Evolutionary conservation across 1,140 invertebrate genomes (phyloP), one percentile per base, ranked within the genome.

Genomic region (Matsumurasca onukii): DNA sequence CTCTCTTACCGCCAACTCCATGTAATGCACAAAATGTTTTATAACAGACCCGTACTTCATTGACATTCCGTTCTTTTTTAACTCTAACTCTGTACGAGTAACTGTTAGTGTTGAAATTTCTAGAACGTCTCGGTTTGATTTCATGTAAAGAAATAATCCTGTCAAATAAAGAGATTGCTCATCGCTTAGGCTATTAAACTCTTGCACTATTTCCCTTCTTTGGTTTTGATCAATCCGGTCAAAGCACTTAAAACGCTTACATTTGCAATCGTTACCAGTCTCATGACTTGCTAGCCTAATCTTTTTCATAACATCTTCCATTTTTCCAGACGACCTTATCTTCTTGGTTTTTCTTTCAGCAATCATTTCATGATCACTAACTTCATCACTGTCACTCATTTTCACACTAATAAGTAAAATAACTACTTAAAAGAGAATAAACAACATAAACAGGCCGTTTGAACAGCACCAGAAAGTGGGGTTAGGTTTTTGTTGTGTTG

Each of bases 281-380:
- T 39, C 34, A 39, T 39, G 34, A 39, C 34, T 39, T 5, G 17
- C 34, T 39, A 39, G 17, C 34, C 34, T 39, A 5, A 55, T 55
- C 22, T 55, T 55, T 22, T 55, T 55, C 51, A 55, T 55, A 5
- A 55, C 51, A 55, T 55, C 51, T 55, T 55, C 51, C 51, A 55
- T 55, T 20, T 55, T 55, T 25, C 51, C 51, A n/a, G 5, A 20
- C 9, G 5, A 20, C 22, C 22, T 55, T 22, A 5, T 55, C 51
- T 55, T 39, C 20, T 20, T 55, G 22, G 51, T 55, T 55, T 55
- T 55, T 25, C 24, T 55, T 25, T 55, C 51, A 55, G 22, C 22
- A 9, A 12, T 55, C 3, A 55, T 12, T 55, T 55, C 51, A 55
- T 22, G 9, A 20, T 55, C 51, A 25, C 20, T 55, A 55, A 20